These are phyloP conservation scores for Acridotheres tristis DNA, from an alignment of 2,797 vertebrate species.

Conservation along the genomic window DNA sequence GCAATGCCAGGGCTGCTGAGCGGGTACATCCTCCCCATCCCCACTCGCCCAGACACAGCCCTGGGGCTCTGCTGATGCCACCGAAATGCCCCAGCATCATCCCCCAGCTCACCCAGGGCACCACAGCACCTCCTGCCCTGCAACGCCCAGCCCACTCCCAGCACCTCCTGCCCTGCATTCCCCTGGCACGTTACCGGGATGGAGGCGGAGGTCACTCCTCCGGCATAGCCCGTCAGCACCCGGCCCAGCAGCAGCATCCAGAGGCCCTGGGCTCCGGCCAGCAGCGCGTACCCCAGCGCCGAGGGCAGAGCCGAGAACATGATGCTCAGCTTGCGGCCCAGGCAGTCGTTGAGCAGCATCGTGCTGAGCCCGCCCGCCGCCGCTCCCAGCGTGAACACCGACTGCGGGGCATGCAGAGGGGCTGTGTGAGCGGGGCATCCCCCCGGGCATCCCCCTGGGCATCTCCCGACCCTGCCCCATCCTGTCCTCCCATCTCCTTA, in stretches of 20 bases:
- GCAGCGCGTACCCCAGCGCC: slow-evolving; percentile 80
- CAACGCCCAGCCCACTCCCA: rapidly evolving
- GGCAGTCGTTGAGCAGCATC: slow-evolving; percentile 89
- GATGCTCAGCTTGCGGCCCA: slow-evolving; percentile 93
- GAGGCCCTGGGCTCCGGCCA: slow-evolving; percentile 81
- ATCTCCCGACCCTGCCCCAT: too few relatives aligned
- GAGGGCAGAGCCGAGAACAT: slow-evolving; percentile 90
- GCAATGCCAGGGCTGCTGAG: rapidly evolving
- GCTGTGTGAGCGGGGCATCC: background rate
- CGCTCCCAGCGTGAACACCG: slow-evolving; percentile 88
- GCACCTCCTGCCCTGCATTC: background rate
- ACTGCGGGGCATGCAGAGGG: slow-evolving; percentile 57
- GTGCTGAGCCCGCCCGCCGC: slow-evolving; percentile 86
- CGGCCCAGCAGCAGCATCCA: slow-evolving; percentile 90
- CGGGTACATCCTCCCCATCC: background rate
- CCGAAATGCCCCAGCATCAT: background rate
- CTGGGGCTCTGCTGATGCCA: background rate
- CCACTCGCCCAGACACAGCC: rapidly evolving
- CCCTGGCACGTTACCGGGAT: slow-evolving; percentile 82
- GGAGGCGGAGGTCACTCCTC: slow-evolving; percentile 88
- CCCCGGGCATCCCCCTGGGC: background rate
- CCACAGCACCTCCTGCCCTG: background rate
- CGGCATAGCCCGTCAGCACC: slow-evolving; percentile 87
- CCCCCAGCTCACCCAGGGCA: too few relatives aligned
- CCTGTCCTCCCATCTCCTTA: too few relatives aligned